Percentiles rank a stretch among this genome's conserved stretches.
These are phyloP conservation scores for Neolamprologus caudopunctatus DNA, from an alignment of 2,113 vertebrate species.

Conservation along the genomic window DNA sequence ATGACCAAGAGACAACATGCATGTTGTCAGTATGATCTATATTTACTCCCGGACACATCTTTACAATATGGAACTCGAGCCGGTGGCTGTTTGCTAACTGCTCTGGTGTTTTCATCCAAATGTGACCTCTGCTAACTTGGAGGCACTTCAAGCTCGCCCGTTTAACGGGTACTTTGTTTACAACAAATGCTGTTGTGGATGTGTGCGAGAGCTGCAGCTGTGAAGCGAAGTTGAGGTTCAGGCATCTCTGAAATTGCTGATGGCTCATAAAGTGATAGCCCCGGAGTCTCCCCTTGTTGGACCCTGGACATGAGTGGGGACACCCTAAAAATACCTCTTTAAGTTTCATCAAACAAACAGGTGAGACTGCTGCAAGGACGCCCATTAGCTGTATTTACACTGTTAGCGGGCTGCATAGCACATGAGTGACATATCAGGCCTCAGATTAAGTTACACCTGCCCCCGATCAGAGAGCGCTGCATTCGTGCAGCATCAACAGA, in stretches of 20 bases:
- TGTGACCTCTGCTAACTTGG: not conserved
- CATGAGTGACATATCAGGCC: not conserved
- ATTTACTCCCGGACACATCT: not conserved
- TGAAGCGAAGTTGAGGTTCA: not conserved
- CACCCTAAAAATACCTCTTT: conserved; percentile 61
- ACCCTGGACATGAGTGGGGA: conserved; percentile 33
- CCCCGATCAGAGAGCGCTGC: not conserved
- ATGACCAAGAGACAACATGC: not conserved
- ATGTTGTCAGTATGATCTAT: not conserved
- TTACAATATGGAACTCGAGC: not conserved
- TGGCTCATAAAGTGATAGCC: conserved; percentile 31
- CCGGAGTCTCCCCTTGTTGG: not conserved
- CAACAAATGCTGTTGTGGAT: not conserved
- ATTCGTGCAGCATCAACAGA: not conserved
- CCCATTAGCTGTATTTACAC: not conserved
- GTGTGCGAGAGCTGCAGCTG: not conserved
- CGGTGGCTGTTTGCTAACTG: not conserved
- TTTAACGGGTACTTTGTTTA: not conserved
- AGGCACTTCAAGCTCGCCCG: not conserved
- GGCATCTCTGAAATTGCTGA: conserved; percentile 18
- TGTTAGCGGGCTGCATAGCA: not conserved
- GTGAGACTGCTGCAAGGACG: not conserved
- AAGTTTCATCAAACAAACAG: conserved; percentile 47
- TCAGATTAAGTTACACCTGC: not conserved
- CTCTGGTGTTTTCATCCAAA: not conserved